Percentiles rank a stretch among this genome's conserved stretches.
These are phyloP conservation scores for Picus viridis DNA, from an alignment of 2,797 vertebrate species.

Conservation along the genomic window DNA sequence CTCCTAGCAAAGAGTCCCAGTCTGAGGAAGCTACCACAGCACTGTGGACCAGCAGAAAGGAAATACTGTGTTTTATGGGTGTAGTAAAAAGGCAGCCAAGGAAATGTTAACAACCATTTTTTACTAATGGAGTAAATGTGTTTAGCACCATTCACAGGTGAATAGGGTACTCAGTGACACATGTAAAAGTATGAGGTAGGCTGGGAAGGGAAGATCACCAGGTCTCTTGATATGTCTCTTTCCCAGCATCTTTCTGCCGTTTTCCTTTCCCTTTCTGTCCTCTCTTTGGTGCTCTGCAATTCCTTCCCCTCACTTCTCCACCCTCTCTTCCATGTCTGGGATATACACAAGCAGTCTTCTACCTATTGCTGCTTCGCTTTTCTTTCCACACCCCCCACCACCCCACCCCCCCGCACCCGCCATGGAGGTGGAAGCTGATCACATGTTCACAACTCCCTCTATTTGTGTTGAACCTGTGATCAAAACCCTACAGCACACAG, in stretches of 20 bases:
- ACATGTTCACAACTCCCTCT: neutral
- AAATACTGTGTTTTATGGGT: neutral
- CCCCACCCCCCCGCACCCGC: too few species aligned
- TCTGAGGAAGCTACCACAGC: neutral
- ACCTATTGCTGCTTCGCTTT: neutral
- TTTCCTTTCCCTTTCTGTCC: neutral
- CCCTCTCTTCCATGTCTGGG: accelerated
- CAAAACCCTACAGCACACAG: neutral
- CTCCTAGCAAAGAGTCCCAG: neutral
- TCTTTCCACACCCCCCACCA: too few species aligned
- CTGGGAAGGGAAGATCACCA: neutral
- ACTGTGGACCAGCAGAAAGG: neutral
- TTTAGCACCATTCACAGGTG: neutral
- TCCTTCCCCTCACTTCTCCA: neutral
- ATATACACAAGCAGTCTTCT: neutral
- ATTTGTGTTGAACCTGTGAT: neutral
- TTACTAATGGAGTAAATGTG: neutral
- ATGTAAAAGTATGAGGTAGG: neutral
- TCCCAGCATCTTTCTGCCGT: neutral
- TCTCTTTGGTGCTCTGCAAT: neutral
- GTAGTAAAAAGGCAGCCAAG: neutral
- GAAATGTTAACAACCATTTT: neutral
- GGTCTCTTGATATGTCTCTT: neutral
- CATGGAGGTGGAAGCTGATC: neutral
- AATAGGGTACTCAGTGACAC: neutral